Conservation (phyloP, 1,140 invertebrate species). For the Trinorchestia longiramus region DNA sequence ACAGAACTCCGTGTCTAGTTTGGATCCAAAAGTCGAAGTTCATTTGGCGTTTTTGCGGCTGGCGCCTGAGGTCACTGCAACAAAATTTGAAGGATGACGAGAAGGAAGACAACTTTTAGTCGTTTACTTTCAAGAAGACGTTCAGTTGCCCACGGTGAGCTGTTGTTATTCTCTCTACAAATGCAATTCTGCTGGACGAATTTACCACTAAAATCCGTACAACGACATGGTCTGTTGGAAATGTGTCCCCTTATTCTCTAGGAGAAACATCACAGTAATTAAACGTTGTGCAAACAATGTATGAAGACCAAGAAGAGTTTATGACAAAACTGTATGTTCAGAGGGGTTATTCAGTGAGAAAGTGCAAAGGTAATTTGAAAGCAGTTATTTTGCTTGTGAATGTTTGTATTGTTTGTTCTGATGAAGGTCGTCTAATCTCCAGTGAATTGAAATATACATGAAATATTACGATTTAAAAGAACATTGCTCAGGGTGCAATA, state of each 20-base stretch:
- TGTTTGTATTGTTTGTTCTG: no score
- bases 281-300: no score
- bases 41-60: slow-evolving; percentile 39
- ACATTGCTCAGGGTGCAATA: no score
- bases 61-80: not conserved
- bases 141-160: not conserved
- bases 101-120: not conserved
- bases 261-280: not conserved
- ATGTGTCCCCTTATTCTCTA: not conserved
- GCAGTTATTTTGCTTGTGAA: no score
- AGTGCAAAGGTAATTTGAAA: no score
- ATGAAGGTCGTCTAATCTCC: no score
- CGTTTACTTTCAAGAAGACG: not conserved
- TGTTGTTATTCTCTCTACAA: not conserved
- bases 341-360: no score
- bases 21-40: slow-evolving; percentile 46
- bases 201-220: not conserved
- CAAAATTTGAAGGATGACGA: slow-evolving; percentile 1
- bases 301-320: no score
- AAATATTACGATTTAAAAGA: no score
- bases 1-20: slow-evolving; percentile 39
- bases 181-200: not conserved
- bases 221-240: not conserved
- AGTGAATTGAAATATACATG: no score
- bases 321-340: no score